phyloP scores from a whole-genome alignment of 2,113 vertebrate species.

The Macquaria australasica region DNA sequence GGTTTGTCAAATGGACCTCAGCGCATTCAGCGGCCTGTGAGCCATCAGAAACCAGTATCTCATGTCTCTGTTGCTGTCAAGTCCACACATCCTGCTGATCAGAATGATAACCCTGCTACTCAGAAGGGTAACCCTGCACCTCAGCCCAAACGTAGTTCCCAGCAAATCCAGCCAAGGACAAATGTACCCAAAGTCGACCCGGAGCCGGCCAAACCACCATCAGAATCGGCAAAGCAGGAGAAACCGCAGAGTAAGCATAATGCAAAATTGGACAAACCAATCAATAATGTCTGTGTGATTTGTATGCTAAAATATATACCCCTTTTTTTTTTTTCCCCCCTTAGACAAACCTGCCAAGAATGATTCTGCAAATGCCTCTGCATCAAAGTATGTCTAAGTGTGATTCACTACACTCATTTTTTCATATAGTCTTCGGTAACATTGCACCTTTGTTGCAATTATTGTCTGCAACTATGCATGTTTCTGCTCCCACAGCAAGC shows the following conservation, averaged over 20 bases:
- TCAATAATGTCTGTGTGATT: not conserved
- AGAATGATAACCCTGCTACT: conserved; percentile 71
- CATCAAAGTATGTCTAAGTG: conserved; percentile 53
- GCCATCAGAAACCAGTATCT: conserved; percentile 65
- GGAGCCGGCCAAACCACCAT: conserved; percentile 59
- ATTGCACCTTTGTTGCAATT: not conserved
- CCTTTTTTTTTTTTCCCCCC: not conserved
- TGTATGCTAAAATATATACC: not conserved
- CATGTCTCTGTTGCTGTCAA: conserved; percentile 57
- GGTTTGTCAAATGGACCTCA: conserved; percentile 87
- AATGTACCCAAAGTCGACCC: conserved; percentile 43
- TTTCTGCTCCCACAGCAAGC: conserved; percentile 82
- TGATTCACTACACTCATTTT: not conserved
- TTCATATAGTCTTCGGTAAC: not conserved
- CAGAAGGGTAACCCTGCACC: conserved; percentile 47
- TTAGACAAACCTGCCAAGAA: conserved; percentile 67
- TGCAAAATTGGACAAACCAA: not conserved
- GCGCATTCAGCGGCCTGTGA: conserved; percentile 80
- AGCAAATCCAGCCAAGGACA: conserved; percentile 43
- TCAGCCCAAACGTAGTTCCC: conserved; percentile 44
- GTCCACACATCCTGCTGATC: conserved; percentile 27
- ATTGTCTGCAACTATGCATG: not conserved
- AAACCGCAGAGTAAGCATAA: conserved; percentile 73
- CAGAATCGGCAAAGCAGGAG: conserved; percentile 69
- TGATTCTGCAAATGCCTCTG: not conserved